These are phyloP conservation scores for Odiellus spinosus DNA, from an alignment of 2,888 invertebrate genomes.

Conservation along the genomic window DNA sequence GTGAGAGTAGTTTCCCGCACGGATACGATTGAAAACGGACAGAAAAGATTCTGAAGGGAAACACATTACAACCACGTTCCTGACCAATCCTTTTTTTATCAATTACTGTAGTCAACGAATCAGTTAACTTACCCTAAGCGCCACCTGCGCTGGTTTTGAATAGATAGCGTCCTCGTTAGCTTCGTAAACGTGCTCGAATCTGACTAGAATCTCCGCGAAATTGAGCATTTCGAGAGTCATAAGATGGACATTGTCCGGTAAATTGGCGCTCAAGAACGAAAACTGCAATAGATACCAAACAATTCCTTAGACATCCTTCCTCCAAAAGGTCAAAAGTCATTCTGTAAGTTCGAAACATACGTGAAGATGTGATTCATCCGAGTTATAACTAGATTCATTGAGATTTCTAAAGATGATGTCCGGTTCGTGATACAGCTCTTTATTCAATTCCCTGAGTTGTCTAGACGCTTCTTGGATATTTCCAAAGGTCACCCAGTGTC, in stretches of 20 bases:
- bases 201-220: conserved; percentile 10
- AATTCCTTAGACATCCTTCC: neutral
- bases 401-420: conserved; percentile 1
- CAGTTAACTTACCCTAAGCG: conserved; percentile 7
- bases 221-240: conserved; percentile 16
- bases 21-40: conserved; percentile 12
- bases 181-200: conserved; percentile 18
- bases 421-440: conserved; percentile 13
- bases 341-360: too few species aligned
- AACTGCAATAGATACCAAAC: conserved; percentile 4
- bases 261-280: conserved; percentile 7
- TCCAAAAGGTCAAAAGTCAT: neutral
- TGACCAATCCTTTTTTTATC: neutral
- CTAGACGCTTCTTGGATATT: conserved; percentile 6
- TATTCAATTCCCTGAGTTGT: conserved; percentile 8
- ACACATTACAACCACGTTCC: neutral
- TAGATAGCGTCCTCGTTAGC: conserved; percentile 9
- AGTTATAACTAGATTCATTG: neutral
- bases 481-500: conserved; percentile 14
- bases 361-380: neutral
- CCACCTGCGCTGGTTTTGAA: conserved; percentile 10
- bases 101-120: neutral
- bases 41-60: conserved; percentile 15
- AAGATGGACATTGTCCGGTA: conserved; percentile 18
- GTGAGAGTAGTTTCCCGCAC: conserved; percentile 12